phyloP scores from a whole-genome alignment of 2,888 invertebrate species.

The Erebia ligea region DNA sequence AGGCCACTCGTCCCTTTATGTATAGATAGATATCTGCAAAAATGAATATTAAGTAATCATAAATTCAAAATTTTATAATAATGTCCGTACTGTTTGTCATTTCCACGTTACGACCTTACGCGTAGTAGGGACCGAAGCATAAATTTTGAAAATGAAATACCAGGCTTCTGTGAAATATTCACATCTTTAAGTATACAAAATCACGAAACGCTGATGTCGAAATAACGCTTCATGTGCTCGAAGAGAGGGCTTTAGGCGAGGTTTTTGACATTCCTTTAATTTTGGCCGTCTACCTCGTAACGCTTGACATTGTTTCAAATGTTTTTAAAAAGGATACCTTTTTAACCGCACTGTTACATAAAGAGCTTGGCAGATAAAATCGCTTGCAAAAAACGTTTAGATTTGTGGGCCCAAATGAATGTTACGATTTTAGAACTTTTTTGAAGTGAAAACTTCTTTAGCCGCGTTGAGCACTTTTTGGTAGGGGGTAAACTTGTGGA shows the following conservation, averaged over 20 bases:
- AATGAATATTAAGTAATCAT: no score
- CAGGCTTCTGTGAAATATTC: background rate
- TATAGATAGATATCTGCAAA: no score
- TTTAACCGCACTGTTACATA: background rate
- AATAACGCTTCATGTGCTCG: conserved; percentile 63
- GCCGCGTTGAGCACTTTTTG: no score
- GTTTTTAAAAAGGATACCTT: conserved; percentile 2
- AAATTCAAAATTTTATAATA: background rate
- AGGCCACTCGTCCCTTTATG: no score
- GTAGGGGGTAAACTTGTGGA: no score
- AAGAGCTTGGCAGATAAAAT: background rate
- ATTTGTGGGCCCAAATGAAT: no score
- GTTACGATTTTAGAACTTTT: no score
- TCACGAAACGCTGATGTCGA: conserved; percentile 27
- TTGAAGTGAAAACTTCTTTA: no score
- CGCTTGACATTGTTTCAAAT: conserved; percentile 27
- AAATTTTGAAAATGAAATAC: background rate
- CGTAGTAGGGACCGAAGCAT: no score
- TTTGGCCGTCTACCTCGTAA: conserved; percentile 45
- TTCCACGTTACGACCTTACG: no score
- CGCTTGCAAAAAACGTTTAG: no score
- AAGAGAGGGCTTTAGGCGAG: conserved; percentile 49
- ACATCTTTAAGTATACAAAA: conserved; percentile 7
- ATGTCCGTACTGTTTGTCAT: no score
- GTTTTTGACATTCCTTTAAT: conserved; percentile 62